These are phyloP conservation scores for Trichogramma evanescens DNA, from an alignment of 2,888 invertebrate genomes.

Conservation along the genomic window DNA sequence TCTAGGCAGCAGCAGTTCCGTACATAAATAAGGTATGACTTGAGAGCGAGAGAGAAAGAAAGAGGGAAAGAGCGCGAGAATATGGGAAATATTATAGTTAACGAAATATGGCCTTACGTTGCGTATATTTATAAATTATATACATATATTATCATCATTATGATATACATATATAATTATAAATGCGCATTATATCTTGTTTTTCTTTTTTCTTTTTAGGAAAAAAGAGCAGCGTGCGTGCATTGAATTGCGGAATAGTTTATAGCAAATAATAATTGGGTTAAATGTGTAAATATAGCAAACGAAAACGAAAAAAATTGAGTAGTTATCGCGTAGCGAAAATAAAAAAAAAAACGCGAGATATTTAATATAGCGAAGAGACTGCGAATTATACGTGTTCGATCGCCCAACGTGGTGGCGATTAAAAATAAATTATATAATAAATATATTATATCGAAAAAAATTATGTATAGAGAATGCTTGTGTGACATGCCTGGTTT, in stretches of 20 bases:
- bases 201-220: neutral
- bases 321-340: too few species aligned
- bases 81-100: constrained; percentile 10
- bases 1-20: too few species aligned
- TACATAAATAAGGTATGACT: too few species aligned
- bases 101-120: constrained; percentile 20
- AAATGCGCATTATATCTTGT: constrained; percentile 16
- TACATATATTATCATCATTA: too few species aligned
- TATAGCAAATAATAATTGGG: neutral
- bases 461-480: too few species aligned
- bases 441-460: neutral
- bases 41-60: neutral
- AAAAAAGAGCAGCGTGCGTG: neutral
- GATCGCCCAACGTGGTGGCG: constrained; percentile 16
- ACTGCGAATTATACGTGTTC: constrained; percentile 7
- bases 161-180: too few species aligned
- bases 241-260: neutral
- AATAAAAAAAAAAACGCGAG: too few species aligned
- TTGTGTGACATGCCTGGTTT: too few species aligned
- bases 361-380: neutral
- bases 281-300: too few species aligned
- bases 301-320: too few species aligned
- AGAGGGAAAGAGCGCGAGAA: constrained; percentile 3
- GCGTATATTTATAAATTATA: constrained; percentile 5
- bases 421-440: constrained; percentile 19